Percentiles rank a stretch among this genome's conserved stretches.
These are phyloP conservation scores for Sipha maydis DNA, from an alignment of 2,888 invertebrate species.

Conservation along the genomic window DNA sequence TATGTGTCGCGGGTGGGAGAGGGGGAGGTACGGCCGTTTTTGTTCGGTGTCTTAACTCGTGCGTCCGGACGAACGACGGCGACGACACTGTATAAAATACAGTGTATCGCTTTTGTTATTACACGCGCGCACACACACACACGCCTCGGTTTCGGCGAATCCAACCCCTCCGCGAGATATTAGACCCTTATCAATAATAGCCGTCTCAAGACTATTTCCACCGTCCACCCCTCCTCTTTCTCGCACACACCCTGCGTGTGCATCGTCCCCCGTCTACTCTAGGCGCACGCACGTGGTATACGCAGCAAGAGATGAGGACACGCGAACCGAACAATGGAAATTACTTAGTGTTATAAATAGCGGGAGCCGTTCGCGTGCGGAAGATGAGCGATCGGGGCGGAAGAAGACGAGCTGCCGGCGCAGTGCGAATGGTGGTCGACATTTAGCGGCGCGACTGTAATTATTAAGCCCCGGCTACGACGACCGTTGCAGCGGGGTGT, in stretches of 20 bases:
- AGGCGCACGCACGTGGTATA: neutral
- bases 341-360: neutral
- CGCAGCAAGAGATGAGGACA: neutral
- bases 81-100: neutral
- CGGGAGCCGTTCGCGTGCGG: neutral
- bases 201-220: neutral
- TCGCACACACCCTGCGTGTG: neutral
- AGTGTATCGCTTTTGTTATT: neutral
- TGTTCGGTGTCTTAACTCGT: neutral
- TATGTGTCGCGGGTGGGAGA: neutral
- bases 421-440: too few relatives aligned
- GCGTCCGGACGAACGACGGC: neutral
- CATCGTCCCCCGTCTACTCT: neutral
- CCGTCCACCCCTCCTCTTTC: neutral
- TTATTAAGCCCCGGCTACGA: neutral
- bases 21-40: neutral
- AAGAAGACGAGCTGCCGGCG: neutral
- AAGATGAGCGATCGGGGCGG: neutral
- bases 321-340: constrained; percentile 10
- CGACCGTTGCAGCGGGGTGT: neutral
- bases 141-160: neutral
- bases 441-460: neutral
- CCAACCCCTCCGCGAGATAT: neutral
- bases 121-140: neutral
- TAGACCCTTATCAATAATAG: neutral